These are phyloP conservation scores for Drosophila paranaensis DNA, from an alignment of 2,888 invertebrate species.

Conservation along the genomic window DNA sequence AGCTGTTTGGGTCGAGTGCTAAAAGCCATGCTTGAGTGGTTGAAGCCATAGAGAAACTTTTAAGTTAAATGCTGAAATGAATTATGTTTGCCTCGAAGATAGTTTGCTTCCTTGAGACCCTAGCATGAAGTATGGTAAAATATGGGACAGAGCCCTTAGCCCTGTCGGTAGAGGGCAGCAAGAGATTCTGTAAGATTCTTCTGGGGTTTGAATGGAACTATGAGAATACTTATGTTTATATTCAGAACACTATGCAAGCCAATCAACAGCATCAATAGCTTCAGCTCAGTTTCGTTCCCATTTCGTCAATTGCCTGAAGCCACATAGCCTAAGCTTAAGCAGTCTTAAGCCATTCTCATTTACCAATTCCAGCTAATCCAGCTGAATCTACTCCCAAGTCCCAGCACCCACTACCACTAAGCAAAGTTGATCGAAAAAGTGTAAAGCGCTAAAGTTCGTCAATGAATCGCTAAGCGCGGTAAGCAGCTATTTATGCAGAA, in stretches of 20 bases:
- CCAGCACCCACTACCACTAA: not conserved
- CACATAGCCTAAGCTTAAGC: no score
- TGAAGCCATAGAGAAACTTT: not conserved
- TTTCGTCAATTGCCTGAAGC: no score
- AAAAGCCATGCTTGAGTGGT: not conserved
- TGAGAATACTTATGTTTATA: no score
- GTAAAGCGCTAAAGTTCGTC: not conserved
- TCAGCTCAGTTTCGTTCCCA: no score
- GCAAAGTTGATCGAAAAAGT: not conserved
- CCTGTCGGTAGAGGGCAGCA: not conserved
- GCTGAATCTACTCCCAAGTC: no score
- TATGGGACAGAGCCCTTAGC: not conserved
- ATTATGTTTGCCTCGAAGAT: no score
- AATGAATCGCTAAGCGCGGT: constrained; percentile 4
- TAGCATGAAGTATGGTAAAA: not conserved
- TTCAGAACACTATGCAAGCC: no score
- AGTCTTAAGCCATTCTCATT: not conserved
- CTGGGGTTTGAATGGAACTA: no score
- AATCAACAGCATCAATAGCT: no score
- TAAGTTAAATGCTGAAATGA: not conserved
- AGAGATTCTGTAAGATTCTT: no score
- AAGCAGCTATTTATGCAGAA: constrained; percentile 3
- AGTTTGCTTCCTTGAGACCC: not conserved
- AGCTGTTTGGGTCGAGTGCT: not conserved
- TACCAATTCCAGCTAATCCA: not conserved